phyloP scores from a whole-genome alignment of 2,888 invertebrate genomes.

The Heliconius charithonia region DNA sequence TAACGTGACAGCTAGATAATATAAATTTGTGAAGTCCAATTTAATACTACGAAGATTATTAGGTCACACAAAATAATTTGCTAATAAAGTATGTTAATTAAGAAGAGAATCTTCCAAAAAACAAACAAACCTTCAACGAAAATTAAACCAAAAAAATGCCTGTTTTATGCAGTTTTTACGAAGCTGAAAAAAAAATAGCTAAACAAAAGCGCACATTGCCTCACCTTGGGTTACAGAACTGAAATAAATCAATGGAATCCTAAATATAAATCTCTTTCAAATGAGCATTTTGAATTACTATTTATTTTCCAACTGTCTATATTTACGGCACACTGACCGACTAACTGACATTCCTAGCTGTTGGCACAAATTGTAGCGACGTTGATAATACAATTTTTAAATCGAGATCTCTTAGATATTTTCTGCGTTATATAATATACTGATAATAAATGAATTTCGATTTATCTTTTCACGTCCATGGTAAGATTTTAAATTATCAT shows the following conservation, averaged over 20 bases:
- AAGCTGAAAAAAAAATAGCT: neutral
- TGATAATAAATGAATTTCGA: conserved; percentile 36
- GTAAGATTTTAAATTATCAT: conserved; percentile 33
- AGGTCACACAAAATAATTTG: neutral
- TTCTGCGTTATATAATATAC: conserved; percentile 36
- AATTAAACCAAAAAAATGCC: neutral
- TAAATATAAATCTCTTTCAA: conserved; percentile 39
- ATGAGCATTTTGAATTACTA: conserved; percentile 37
- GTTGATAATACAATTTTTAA: conserved; percentile 47
- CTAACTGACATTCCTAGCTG: conserved; percentile 48
- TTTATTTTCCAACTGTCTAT: conserved; percentile 44
- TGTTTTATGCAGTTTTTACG: conserved; percentile 6
- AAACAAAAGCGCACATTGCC: conserved; percentile 54
- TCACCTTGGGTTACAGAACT: conserved; percentile 64
- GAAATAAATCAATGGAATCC: conserved; percentile 45
- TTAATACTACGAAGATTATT: neutral
- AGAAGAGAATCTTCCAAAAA: neutral
- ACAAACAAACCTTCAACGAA: neutral
- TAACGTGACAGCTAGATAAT: neutral
- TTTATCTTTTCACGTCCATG: conserved; percentile 31
- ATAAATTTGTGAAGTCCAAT: neutral
- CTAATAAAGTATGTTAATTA: neutral
- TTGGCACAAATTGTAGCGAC: conserved; percentile 46
- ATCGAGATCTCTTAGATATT: conserved; percentile 34
- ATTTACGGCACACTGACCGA: conserved; percentile 52